These are phyloP conservation scores for Matsumurasca onukii DNA, from an alignment of 1,140 invertebrate genomes.

Conservation along the genomic window DNA sequence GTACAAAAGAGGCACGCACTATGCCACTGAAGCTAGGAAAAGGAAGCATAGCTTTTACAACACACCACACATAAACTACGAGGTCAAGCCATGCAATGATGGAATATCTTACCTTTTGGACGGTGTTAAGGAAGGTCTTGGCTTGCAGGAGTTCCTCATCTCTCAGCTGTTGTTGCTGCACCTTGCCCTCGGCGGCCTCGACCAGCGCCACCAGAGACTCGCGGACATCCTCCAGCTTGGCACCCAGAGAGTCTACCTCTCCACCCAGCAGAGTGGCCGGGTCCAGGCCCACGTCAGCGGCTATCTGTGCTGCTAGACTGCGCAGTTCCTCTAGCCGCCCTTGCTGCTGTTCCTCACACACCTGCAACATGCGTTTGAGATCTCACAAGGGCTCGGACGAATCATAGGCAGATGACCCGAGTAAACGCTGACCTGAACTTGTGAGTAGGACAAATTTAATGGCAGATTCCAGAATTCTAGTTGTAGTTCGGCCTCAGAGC, in stretches of 20 bases:
- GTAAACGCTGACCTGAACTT: no score
- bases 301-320: conserved; percentile 72
- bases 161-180: conserved; percentile 54
- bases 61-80: no score
- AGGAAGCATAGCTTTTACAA: no score
- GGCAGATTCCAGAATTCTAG: no score
- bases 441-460: no score
- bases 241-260: conserved; percentile 75
- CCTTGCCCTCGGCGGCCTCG: conserved; percentile 68
- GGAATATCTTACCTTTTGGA: conserved; percentile 39
- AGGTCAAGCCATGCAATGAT: no score
- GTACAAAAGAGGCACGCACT: no score
- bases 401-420: no score
- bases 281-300: conserved; percentile 71
- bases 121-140: conserved; percentile 40
- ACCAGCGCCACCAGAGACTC: conserved; percentile 70
- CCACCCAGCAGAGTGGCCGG: conserved; percentile 64
- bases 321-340: conserved; percentile 66
- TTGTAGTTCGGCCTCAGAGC: no score
- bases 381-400: neutral
- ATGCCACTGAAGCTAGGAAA: no score
- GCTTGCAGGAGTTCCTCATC: conserved; percentile 37
- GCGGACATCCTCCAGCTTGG: conserved; percentile 71
- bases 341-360: conserved; percentile 71
- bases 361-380: conserved; percentile 56